Evolutionary conservation across 2,888 invertebrate species (phyloP).

Genomic region (Nineta flava): DNA sequence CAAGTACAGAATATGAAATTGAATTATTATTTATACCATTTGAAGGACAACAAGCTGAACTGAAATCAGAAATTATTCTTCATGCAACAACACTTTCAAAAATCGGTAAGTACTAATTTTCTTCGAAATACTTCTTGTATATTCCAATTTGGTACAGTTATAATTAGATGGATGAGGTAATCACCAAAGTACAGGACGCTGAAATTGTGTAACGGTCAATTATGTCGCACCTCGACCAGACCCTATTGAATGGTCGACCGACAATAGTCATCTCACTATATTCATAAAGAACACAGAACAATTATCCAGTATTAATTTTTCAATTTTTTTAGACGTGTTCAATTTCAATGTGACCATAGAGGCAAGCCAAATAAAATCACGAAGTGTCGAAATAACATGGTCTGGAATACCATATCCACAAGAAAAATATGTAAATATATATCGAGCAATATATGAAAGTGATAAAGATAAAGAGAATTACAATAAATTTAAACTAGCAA

Average conservation of each 20-base stretch:
- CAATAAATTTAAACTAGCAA: conserved; percentile 58
- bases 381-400: conserved; percentile 66
- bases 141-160: no score
- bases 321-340: conserved; percentile 47
- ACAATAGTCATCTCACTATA: no score
- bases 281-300: no score
- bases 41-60: conserved; percentile 59
- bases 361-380: conserved; percentile 57
- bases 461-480: conserved; percentile 57
- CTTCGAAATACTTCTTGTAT: background rate
- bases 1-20: conserved; percentile 67
- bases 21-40: conserved; percentile 74
- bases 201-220: no score
- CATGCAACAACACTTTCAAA: conserved; percentile 56
- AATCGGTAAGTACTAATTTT: conserved; percentile 41
- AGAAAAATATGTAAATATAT: conserved; percentile 80
- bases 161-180: no score
- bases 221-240: no score
- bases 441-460: conserved; percentile 67
- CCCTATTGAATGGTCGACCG: no score
- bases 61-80: conserved; percentile 52
- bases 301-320: background rate
- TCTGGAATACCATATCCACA: conserved; percentile 75
- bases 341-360: conserved; percentile 67
- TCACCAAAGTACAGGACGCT: no score